phyloP scores from a whole-genome alignment of 2,113 vertebrate species.

The Centropus bengalensis region DNA sequence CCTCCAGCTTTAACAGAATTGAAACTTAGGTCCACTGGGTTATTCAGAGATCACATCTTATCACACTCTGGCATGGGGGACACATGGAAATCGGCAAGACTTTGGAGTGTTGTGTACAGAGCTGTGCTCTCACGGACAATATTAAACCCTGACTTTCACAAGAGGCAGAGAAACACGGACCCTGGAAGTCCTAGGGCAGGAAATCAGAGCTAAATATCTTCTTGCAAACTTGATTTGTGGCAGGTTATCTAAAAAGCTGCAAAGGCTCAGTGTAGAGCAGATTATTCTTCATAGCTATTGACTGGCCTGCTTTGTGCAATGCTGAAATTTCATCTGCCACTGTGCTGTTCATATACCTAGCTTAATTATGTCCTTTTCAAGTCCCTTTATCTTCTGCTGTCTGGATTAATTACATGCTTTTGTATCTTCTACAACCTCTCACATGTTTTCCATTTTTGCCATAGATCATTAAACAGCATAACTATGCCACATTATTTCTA shows the following conservation, averaged over 20 bases:
- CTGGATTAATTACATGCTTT: not conserved
- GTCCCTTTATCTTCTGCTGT: not conserved
- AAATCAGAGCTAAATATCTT: not conserved
- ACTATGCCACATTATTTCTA: not conserved
- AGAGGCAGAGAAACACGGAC: not conserved
- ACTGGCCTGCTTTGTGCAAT: not conserved
- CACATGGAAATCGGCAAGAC: not conserved
- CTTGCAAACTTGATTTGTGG: not conserved
- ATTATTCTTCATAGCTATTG: not conserved
- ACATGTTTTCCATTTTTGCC: not conserved
- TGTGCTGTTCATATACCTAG: not conserved
- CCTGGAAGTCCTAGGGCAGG: not conserved
- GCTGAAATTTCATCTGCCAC: not conserved
- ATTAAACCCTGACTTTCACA: not conserved
- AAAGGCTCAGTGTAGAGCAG: not conserved
- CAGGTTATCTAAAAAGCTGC: not conserved
- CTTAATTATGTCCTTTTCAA: not conserved
- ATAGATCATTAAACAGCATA: not conserved
- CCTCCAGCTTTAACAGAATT: not conserved
- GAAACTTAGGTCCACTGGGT: rapidly evolving
- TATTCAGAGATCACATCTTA: not conserved
- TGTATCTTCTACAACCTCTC: not conserved
- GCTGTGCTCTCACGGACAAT: not conserved
- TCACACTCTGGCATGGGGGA: rapidly evolving
- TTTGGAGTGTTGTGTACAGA: not conserved